Conservation (phyloP, 2,113 vertebrate species). For the Leptosomus discolor region DNA sequence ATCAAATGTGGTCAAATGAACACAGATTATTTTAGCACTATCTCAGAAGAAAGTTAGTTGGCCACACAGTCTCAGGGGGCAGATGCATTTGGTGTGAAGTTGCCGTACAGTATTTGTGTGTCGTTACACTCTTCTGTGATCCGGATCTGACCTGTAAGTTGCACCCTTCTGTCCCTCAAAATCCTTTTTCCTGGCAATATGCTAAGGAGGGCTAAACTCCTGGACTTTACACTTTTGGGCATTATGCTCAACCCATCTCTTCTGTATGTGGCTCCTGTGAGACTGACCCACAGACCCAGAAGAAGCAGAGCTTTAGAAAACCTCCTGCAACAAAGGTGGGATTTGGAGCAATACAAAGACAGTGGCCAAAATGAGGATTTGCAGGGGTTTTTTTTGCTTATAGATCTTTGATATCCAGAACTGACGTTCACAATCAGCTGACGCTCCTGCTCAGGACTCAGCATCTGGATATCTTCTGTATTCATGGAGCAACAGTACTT, state of each 20-base stretch:
- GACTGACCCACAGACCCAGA: background rate
- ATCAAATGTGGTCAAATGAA: background rate
- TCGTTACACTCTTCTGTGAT: background rate
- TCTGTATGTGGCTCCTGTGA: background rate
- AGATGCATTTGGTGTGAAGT: background rate
- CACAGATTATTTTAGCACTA: too few species aligned
- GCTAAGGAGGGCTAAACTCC: background rate
- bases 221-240: background rate
- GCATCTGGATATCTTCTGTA: background rate
- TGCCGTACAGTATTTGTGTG: background rate
- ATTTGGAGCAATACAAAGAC: background rate
- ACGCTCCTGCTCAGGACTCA: background rate
- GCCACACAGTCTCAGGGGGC: background rate
- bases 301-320: background rate
- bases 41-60: background rate
- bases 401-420: background rate
- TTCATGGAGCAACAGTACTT: background rate
- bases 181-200: background rate
- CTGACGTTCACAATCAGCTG: background rate
- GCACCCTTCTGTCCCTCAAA: background rate
- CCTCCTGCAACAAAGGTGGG: background rate
- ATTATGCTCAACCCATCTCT: background rate
- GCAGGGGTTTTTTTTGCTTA: background rate
- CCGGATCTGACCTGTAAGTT: background rate
- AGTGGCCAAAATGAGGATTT: background rate